A percentile compares a stretch with the other conserved stretches of the same genome.
These are phyloP conservation scores for Chionis minor DNA, from an alignment of 2,113 vertebrate species.

Conservation along the genomic window DNA sequence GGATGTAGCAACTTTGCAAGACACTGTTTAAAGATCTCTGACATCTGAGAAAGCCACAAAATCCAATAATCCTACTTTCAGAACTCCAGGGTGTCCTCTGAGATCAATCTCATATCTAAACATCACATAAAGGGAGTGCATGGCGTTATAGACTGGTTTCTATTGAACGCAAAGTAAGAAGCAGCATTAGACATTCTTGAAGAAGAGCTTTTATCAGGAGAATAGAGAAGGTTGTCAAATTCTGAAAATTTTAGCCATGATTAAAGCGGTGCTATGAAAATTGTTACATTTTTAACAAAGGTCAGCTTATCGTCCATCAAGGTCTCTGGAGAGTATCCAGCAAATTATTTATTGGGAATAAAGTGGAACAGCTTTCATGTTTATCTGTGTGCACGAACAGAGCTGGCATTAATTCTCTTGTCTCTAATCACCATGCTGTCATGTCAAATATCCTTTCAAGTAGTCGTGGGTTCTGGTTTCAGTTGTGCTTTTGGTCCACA, in stretches of 20 bases:
- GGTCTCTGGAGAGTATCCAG: constrained; percentile 67
- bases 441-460: not conserved
- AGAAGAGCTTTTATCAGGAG: constrained; percentile 84
- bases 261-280: constrained; percentile 85
- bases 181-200: constrained; percentile 86
- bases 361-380: constrained; percentile 35
- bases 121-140: constrained; percentile 94
- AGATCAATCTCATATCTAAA: constrained; percentile 99
- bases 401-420: not conserved
- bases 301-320: constrained; percentile 3
- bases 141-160: constrained; percentile 81
- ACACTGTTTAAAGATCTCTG: constrained; percentile 97
- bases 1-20: constrained; percentile 96
- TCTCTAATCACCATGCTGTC: not conserved
- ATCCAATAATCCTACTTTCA: constrained; percentile 99
- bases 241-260: constrained; percentile 81
- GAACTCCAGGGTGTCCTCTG: constrained; percentile 91
- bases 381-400: not conserved
- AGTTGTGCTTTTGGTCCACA: not conserved
- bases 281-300: constrained; percentile 86
- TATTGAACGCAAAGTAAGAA: constrained; percentile 92
- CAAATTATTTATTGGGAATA: constrained; percentile 72
- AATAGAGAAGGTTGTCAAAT: constrained; percentile 85
- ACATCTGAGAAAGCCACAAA: constrained; percentile 98
- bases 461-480: not conserved